Evolutionary conservation across 2,113 vertebrate genomes (phyloP), one percentile per base, ranked within the genome.

Genomic region (Camelus bactrianus): DNA sequence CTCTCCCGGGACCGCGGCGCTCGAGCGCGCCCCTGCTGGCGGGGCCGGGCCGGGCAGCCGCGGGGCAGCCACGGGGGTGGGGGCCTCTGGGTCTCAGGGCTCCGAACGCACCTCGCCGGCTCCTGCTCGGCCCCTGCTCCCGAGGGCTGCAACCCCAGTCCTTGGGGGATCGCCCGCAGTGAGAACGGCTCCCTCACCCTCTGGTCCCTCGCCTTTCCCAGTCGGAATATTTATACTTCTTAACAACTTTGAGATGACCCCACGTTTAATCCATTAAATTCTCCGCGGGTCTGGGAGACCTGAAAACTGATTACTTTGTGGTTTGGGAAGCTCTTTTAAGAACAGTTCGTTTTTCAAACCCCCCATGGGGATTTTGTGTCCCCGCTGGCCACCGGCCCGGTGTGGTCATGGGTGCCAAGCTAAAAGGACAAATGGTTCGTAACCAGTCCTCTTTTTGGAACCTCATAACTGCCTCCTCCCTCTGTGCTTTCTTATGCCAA

Each of bases 41-140:
- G 42, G 60, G 60, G 52, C 32, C 24, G 38, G 46, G 65, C 0
- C 0, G 65, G 79, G 22, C 19, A 0, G 12, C 5, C 46, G 48
- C 32, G 30, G 38, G 38, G 38, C 38, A 42, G 38, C 38, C 38
- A 42, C 38, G 38, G 38, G 38, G 38, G 38, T 42, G 38, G 38
- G 38, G 38, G 38, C 38, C 38, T 42, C 38, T 42, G 38, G 2
- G 52, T 8, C 32, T n/a, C 30, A 0, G 17, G 16, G 17, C 48
- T 4, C 60, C 1, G 26, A n/a, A 62, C 32, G n/a, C 79, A 4
- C 86, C 90, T 8, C 32, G 4, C 56, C 10, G 3, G 35, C 28
- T 48, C 26, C 30, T 0, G 38, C 19, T 38, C 24, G 0, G 19
- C 14, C 42, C 24, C 8, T 0, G 15, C 17, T 0, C 75, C 12